Evolutionary conservation across 2,797 vertebrate genomes (phyloP).

Genomic region (Amblyraja radiata): DNA sequence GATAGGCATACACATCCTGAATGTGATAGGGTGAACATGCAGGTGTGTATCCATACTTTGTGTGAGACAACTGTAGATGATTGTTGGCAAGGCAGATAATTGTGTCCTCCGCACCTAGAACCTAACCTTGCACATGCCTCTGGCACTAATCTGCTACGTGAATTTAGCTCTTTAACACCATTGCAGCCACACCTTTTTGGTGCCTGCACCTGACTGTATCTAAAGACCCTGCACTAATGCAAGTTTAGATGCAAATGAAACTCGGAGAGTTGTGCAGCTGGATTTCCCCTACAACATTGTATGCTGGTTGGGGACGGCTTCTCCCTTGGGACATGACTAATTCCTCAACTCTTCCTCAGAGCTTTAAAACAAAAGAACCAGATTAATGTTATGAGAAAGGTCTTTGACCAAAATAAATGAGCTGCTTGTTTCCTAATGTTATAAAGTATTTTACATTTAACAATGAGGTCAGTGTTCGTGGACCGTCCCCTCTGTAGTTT

Average conservation of each 20-base stretch:
- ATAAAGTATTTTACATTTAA: not conserved
- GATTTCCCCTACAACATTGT: not conserved
- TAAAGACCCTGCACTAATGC: not conserved
- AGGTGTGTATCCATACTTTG: too few relatives aligned
- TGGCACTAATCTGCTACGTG: not conserved
- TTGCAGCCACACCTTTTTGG: not conserved
- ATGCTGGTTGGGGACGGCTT: not conserved
- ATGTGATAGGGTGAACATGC: too few relatives aligned
- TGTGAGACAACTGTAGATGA: too few relatives aligned
- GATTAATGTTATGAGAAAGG: not conserved
- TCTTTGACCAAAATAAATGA: not conserved
- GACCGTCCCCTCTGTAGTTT: not conserved
- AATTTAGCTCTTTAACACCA: not conserved
- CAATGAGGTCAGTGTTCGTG: not conserved
- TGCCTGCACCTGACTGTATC: not conserved
- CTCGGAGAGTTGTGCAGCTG: not conserved
- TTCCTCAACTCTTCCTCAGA: not conserved
- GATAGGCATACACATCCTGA: too few relatives aligned
- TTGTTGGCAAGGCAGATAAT: too few relatives aligned
- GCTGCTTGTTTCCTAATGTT: not conserved
- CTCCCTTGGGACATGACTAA: not conserved
- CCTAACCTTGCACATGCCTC: too few relatives aligned
- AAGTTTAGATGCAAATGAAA: not conserved
- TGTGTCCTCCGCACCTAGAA: too few relatives aligned
- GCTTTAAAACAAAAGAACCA: too few relatives aligned